phyloP scores from a whole-genome alignment of 2,113 vertebrate species.

The Psettodes erumei region DNA sequence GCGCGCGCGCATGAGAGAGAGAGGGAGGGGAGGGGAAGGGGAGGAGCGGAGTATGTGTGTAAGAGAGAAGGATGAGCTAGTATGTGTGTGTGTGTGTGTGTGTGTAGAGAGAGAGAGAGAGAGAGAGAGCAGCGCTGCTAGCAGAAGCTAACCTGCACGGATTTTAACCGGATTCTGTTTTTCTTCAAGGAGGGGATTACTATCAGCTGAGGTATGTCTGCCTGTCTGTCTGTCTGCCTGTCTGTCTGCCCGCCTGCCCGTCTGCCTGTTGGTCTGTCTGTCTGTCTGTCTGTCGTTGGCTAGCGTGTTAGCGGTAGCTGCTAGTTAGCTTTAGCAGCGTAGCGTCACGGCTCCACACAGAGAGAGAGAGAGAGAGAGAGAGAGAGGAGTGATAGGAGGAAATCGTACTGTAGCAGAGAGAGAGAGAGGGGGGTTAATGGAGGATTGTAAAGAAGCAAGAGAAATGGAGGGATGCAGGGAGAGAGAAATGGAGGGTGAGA shows the following conservation, averaged over 20 bases:
- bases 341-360: constrained; percentile 31
- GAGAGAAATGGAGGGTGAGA: constrained; percentile 11
- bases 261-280: constrained; percentile 3
- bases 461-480: constrained; percentile 12
- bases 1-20: neutral
- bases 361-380: neutral
- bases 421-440: too few species aligned
- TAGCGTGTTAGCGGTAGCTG: constrained; percentile 43
- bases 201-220: constrained; percentile 79
- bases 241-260: constrained; percentile 9
- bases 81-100: constrained; percentile 35
- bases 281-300: constrained; percentile 18
- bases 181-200: constrained; percentile 75
- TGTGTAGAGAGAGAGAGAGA: too few species aligned
- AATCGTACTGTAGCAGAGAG: constrained; percentile 7
- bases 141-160: constrained; percentile 71
- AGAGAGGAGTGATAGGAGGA: neutral
- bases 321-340: constrained; percentile 58
- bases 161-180: constrained; percentile 79
- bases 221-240: neutral
- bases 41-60: constrained; percentile 59
- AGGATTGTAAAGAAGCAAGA: constrained; percentile 2
- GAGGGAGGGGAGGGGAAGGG: neutral
- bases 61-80: constrained; percentile 41
- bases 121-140: constrained; percentile 54